Percentiles rank a stretch among this genome's conserved stretches.
Evolutionary conservation across 2,797 vertebrate species (phyloP).

Genomic region (Diglossa cyanea): DNA sequence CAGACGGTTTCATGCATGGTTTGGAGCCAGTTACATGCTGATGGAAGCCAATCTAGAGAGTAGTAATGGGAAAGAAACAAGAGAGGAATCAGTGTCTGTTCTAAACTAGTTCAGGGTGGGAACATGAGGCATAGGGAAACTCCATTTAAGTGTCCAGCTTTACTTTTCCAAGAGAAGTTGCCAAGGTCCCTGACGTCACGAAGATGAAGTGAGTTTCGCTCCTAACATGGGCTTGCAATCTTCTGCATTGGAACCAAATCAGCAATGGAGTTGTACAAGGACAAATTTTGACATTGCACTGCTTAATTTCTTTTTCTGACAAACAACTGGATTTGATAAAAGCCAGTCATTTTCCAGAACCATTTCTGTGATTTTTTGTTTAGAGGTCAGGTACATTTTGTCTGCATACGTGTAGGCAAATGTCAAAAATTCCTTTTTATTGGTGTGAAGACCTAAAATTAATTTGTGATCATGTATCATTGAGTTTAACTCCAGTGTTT

Average conservation of each 20-base stretch:
- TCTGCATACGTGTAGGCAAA: not conserved
- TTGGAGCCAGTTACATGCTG: not conserved
- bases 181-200: slow-evolving; percentile 24
- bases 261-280: not conserved
- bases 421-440: not conserved
- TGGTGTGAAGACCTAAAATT: not conserved
- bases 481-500: not conserved
- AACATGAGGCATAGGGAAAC: not conserved
- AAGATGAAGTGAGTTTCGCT: slow-evolving; percentile 18
- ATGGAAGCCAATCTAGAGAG: not conserved
- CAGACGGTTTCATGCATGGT: not conserved
- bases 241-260: slow-evolving; percentile 19
- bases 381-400: not conserved
- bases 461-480: not conserved
- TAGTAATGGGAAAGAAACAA: not conserved
- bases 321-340: not conserved
- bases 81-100: not conserved
- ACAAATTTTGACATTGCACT: not conserved
- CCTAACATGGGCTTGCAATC: slow-evolving; percentile 29
- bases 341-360: slow-evolving; percentile 11
- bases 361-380: not conserved
- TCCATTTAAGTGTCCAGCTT: not conserved
- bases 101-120: not conserved
- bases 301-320: slow-evolving; percentile 24
- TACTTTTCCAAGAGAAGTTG: slow-evolving; percentile 38